These are phyloP conservation scores for Drosophila kepulauana DNA, from an alignment of 1,140 invertebrate genomes.

Conservation along the genomic window DNA sequence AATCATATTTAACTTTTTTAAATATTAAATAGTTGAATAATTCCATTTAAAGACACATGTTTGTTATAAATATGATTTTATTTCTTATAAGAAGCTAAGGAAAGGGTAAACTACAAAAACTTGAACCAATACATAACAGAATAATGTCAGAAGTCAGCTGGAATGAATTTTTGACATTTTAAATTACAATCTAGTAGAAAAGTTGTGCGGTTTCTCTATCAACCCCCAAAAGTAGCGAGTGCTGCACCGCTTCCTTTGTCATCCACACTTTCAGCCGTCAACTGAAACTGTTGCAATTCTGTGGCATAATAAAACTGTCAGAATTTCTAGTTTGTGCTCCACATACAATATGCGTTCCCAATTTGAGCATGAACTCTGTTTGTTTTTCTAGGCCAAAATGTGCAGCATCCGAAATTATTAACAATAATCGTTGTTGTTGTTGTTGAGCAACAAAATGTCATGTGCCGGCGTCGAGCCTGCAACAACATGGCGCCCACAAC, in stretches of 20 bases:
- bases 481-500: slow-evolving; percentile 57
- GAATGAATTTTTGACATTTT: too few species aligned
- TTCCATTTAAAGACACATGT: too few species aligned
- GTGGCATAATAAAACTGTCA: background rate
- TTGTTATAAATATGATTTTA: too few species aligned
- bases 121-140: too few species aligned
- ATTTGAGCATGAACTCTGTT: background rate
- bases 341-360: slow-evolving; percentile 4
- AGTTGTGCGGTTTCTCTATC: background rate
- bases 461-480: slow-evolving; percentile 39
- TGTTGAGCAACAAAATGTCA: slow-evolving; percentile 25
- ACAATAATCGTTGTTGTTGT: background rate
- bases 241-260: background rate
- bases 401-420: background rate
- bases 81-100: too few species aligned
- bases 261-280: background rate
- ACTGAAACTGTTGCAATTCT: background rate
- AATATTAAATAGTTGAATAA: too few species aligned
- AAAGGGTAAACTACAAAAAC: too few species aligned
- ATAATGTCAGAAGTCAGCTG: too few species aligned
- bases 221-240: background rate
- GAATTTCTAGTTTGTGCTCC: background rate
- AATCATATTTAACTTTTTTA: too few species aligned
- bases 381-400: background rate
- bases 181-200: background rate